Base-by-base conservation (phyloP, 1,140 invertebrate genomes). In the Schlechtendalia chinensis region DNA sequence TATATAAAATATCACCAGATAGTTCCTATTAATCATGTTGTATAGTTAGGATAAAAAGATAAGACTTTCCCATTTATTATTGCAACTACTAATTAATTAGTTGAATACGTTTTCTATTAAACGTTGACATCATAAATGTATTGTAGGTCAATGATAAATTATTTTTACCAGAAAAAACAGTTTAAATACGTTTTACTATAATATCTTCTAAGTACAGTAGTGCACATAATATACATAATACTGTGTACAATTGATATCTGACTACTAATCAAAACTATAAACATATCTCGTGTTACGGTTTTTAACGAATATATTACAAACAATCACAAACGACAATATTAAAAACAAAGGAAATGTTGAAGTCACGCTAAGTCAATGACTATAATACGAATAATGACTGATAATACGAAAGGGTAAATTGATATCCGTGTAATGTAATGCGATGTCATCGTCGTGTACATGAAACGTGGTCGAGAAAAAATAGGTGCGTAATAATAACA, bases 11-110 rank as follows among this genome's bases (percentile, higher is more conserved):
- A 27, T 27, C 45, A 17, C 16, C 14, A 72, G 29, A 29, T 72
- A 54, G 17, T 72, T 29, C 22, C 50, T 72, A 72, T 72, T 72
- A 53, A 72, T 72, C 69, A 72, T 69, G 50, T 27, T 54, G 27
- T 4, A n/a, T n/a, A 12, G 10, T 5, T 11, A 67, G 24, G 53
- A 54, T 53, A n/a, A 67, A 12, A 45, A n/a, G n/a, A 72, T 32
- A 12, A 72, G n/a, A 72, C 69, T 72, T 72, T 72, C 50, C 16
- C 47, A 54, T 72, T 72, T 72, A 22, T 24, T 3, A 72, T 54
- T 29, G 3, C 0, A 54, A 72, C 5, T 45, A 0, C 45, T 50
- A 24, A 50, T 27, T 50, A 50, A 50, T 69, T 24, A 16, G 19
- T 24, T 22, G 47, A 50, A 24, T 22, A 47, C 22, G 45, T 69